These are phyloP conservation scores for Gallinago stenura DNA, from an alignment of 2,797 vertebrate species.

Conservation along the genomic window DNA sequence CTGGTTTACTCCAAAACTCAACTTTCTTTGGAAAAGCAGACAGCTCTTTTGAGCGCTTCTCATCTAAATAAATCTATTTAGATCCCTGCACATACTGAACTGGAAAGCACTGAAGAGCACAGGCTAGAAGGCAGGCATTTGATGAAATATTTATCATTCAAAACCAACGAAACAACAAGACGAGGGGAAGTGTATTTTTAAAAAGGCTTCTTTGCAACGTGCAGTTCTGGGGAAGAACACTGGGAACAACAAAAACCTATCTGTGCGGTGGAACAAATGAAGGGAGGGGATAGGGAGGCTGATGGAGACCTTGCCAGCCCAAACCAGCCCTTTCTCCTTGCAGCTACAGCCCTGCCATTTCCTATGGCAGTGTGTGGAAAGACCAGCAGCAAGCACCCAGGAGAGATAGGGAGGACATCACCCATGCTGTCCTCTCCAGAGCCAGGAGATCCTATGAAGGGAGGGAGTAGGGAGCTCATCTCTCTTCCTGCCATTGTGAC, in stretches of 20 bases:
- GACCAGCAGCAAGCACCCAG: neutral
- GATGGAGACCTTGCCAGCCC: neutral
- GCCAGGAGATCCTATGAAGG: neutral
- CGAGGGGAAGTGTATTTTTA: neutral
- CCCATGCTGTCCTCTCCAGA: accelerated
- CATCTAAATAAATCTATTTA: neutral
- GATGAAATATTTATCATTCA: neutral
- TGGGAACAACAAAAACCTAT: neutral
- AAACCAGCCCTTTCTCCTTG: neutral
- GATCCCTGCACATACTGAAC: neutral
- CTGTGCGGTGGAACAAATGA: neutral
- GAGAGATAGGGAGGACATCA: neutral
- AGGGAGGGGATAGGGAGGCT: neutral
- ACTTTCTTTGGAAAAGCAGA: neutral
- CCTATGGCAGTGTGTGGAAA: accelerated
- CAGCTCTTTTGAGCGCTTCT: neutral
- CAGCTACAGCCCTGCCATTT: neutral
- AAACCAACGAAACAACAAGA: neutral
- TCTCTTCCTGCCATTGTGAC: neutral
- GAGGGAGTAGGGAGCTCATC: neutral
- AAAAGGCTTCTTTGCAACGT: neutral
- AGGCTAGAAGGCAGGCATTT: neutral
- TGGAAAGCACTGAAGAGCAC: neutral
- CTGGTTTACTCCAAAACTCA: neutral
- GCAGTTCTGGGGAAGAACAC: neutral